phyloP scores from a whole-genome alignment of 2,797 vertebrate genomes.

The Chaunax sp. region DNA sequence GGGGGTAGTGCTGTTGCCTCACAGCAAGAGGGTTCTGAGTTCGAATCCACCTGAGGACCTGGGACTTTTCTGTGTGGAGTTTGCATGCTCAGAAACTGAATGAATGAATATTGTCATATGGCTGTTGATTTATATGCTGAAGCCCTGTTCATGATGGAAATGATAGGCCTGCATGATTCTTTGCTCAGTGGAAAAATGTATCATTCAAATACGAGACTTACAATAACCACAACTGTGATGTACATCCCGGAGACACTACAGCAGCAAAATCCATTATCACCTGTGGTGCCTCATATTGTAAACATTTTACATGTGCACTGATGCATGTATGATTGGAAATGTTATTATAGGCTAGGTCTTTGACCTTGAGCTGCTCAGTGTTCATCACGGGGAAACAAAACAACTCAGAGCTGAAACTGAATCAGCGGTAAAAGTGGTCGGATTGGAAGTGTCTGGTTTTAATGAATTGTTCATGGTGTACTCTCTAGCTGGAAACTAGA shows the following conservation, averaged over 20 bases:
- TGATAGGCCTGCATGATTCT: not conserved
- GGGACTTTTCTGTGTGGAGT: too few species aligned
- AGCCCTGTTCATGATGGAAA: not conserved
- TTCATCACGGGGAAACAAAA: not conserved
- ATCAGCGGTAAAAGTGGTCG: not conserved
- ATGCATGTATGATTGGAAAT: not conserved
- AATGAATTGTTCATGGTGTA: too few species aligned
- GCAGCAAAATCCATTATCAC: constrained; percentile 3
- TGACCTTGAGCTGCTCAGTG: not conserved
- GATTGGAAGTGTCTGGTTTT: too few species aligned
- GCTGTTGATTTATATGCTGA: not conserved
- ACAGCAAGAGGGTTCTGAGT: too few species aligned
- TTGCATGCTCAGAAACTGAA: too few species aligned
- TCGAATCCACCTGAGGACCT: too few species aligned
- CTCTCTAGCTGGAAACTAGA: too few species aligned
- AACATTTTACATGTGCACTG: not conserved
- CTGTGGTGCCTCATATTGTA: not conserved
- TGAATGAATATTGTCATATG: not conserved
- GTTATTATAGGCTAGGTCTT: not conserved
- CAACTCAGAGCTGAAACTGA: not conserved
- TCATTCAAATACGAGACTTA: not conserved
- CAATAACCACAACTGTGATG: not conserved
- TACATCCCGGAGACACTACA: not conserved
- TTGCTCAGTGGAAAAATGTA: not conserved
- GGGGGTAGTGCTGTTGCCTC: too few species aligned